Evolutionary conservation across 2,888 invertebrate genomes (phyloP), one percentile per base, ranked within the genome.

Genomic region (Buathra laborator): DNA sequence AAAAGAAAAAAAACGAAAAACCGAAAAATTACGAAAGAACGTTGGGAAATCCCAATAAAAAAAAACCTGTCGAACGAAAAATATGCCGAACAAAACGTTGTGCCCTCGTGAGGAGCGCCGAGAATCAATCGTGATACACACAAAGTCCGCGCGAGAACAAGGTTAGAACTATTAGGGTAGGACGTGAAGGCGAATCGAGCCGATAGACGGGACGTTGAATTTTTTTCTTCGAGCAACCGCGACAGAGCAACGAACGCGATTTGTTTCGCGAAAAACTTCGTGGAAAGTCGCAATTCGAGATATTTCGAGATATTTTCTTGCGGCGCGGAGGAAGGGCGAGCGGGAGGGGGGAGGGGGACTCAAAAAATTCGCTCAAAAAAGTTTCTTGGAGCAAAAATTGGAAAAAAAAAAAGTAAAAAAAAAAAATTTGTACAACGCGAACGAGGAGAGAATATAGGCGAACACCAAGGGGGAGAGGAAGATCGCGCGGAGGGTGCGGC

Each of bases 101-200:
- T 9, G 14, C 59, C 43, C 51, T 56, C 51, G 79, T 37, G 44
- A 56, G 24, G 24, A 51, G 19, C 51, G n/a, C 1, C 32, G 9
- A 46, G 7, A 46, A 32, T 43, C 64, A 70, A 66, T 70, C 16
- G 46, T 16, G 24, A 37, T 75, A 64, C 70, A 43, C 44, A 43
- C 44, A 32, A 37, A 43, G 72, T 24, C 14, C 37, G 12, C 59
- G 12, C 51, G 10, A 48, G 29, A 74, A 70, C 74, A 78, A 84
- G 84, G 84, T 84, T 84, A 84, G 81, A 84, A 37, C 77, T 83
- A 84, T 84, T 81, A 78, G 81, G 81, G 81, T 81, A 84, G 84
- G 81, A 74, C 81, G 56, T 32, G 46, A 68, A 43, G 37, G 77
- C 37, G 83, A 59, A 48, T 70, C 79, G 70, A 79, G 64, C 16